Percentiles rank a stretch among this genome's conserved stretches.
phyloP scores from a whole-genome alignment of 2,888 invertebrate genomes.

The Xanthostigma xanthostigma region DNA sequence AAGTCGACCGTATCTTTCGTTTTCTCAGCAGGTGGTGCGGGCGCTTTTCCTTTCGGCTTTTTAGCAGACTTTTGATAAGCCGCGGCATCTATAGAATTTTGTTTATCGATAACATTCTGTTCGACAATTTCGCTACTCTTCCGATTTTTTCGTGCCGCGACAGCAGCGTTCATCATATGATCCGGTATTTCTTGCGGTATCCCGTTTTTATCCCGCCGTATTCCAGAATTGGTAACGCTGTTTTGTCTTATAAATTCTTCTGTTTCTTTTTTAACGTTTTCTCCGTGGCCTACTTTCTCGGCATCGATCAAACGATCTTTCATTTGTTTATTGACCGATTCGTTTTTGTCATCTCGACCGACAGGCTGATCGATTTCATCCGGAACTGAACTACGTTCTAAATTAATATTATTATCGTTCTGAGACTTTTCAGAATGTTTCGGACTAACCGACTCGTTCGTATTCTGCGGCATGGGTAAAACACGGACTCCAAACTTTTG shows the following conservation, averaged over 20 bases:
- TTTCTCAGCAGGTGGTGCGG: conserved; percentile 39
- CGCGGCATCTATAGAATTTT: conserved; percentile 10
- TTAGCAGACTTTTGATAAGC: conserved; percentile 23
- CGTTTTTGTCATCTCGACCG: conserved; percentile 31
- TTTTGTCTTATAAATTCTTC: conserved; percentile 27
- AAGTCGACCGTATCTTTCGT: neutral
- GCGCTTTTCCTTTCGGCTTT: conserved; percentile 58
- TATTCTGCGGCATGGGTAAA: conserved; percentile 28
- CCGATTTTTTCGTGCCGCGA: conserved; percentile 50
- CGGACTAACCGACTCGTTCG: conserved; percentile 18
- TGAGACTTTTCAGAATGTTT: conserved; percentile 25
- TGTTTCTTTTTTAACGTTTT: conserved; percentile 16
- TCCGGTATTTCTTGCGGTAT: conserved; percentile 56
- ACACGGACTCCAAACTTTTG: conserved; percentile 55
- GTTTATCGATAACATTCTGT: conserved; percentile 24
- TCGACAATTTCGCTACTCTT: conserved; percentile 31
- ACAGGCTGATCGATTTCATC: neutral
- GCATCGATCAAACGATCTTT: conserved; percentile 29
- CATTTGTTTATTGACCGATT: conserved; percentile 35
- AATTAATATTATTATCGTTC: conserved; percentile 27
- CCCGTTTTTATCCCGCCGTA: conserved; percentile 40
- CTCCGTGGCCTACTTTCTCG: conserved; percentile 19
- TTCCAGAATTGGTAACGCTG: conserved; percentile 40
- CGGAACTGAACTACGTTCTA: conserved; percentile 13
- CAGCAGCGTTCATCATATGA: conserved; percentile 56